Evolutionary conservation across 1,140 invertebrate species (phyloP).

Genomic region (Hetaerina americana): DNA sequence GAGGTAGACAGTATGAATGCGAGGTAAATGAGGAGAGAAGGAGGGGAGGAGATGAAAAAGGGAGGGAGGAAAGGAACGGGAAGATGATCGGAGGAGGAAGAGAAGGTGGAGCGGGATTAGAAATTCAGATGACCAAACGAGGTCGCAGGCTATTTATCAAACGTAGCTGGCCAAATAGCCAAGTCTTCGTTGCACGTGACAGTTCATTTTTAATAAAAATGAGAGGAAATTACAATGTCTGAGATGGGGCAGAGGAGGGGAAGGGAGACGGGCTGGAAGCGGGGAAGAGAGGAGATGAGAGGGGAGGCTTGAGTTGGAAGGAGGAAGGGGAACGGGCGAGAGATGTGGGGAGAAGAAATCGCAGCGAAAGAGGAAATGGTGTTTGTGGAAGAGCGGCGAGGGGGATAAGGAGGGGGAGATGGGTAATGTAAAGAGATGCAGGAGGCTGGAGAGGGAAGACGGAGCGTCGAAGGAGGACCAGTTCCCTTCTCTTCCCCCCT

Average conservation of each 20-base stretch:
- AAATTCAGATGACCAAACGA: slow-evolving; percentile 12
- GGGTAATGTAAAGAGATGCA: background rate
- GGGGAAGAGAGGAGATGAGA: background rate
- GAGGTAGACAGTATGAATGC: background rate
- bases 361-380: background rate
- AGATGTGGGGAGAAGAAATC: background rate
- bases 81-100: slow-evolving; percentile 4
- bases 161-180: slow-evolving; percentile 7
- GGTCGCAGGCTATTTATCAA: slow-evolving; percentile 7
- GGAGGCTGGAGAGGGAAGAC: background rate
- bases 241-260: background rate
- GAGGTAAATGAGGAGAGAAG: background rate
- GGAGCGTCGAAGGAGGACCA: background rate
- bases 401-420: too few species aligned
- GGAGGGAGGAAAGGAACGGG: slow-evolving; percentile 6
- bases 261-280: background rate
- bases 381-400: background rate
- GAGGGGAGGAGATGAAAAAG: background rate
- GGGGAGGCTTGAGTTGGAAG: too few species aligned
- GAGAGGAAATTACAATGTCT: slow-evolving; percentile 11
- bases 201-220: slow-evolving; percentile 20
- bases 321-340: too few species aligned
- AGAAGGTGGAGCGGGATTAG: slow-evolving; percentile 1
- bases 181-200: slow-evolving; percentile 17
- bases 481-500: background rate